phyloP scores from a whole-genome alignment of 2,113 vertebrate genomes.

The Anguilla rostrata region DNA sequence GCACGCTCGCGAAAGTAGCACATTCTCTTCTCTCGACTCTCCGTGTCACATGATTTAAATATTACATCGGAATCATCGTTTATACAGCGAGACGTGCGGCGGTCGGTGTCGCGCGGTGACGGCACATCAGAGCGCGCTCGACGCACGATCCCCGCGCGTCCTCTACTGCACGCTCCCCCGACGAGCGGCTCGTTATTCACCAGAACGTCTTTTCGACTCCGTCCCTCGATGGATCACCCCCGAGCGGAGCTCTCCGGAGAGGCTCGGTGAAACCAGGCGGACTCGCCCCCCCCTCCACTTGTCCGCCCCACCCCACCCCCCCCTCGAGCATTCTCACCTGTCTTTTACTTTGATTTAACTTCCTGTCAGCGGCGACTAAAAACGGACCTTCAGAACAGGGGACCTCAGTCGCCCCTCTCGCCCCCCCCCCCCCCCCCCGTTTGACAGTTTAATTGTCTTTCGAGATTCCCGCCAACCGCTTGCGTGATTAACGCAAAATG shows the following conservation, averaged over 20 bases:
- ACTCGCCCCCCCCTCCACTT: too few species aligned
- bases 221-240: constrained; percentile 57
- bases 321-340: constrained; percentile 36
- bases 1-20: too few species aligned
- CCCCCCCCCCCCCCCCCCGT: constrained; percentile 13
- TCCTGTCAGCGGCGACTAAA: constrained; percentile 42
- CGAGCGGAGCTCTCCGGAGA: constrained; percentile 58
- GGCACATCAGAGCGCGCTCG: constrained; percentile 44
- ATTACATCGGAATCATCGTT: neutral
- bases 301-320: neutral
- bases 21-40: neutral
- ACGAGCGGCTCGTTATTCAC: constrained; percentile 66
- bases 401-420: constrained; percentile 40
- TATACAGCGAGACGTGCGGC: constrained; percentile 5
- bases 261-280: constrained; percentile 43
- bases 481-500: constrained; percentile 43
- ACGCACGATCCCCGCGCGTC: constrained; percentile 48
- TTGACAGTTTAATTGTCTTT: constrained; percentile 39
- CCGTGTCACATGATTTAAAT: neutral
- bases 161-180: constrained; percentile 37
- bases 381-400: constrained; percentile 46
- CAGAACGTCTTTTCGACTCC: constrained; percentile 52
- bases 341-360: constrained; percentile 59
- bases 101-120: constrained; percentile 29
- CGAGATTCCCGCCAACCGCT: constrained; percentile 40